Evolutionary conservation across 1,140 invertebrate genomes (phyloP).

Genomic region (Mylabris phalerata): DNA sequence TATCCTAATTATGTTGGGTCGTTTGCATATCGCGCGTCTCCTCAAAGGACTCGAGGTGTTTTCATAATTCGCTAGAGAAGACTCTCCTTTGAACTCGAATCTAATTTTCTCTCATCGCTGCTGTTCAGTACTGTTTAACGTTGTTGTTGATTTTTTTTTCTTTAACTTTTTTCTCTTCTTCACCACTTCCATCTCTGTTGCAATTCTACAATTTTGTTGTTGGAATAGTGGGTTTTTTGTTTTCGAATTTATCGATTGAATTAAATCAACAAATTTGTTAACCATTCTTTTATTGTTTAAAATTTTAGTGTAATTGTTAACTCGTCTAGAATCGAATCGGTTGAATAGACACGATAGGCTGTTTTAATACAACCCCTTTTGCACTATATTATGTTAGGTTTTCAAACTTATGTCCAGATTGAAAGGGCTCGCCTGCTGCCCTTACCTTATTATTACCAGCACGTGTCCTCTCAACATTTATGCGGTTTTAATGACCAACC

Average conservation of each 20-base stretch:
- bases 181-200: slow-evolving; percentile 5
- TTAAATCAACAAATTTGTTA: no score
- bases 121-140: slow-evolving; percentile 33
- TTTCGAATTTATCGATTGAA: no score
- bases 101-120: slow-evolving; percentile 40
- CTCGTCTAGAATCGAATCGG: no score
- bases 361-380: no score
- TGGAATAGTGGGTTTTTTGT: no score
- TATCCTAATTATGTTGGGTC: slow-evolving; percentile 42
- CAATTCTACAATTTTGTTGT: no score
- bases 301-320: no score
- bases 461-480: slow-evolving; percentile 29
- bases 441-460: slow-evolving; percentile 23
- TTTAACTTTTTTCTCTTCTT: slow-evolving; percentile 11
- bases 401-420: no score
- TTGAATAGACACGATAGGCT: no score
- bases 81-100: slow-evolving; percentile 39
- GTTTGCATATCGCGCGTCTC: slow-evolving; percentile 40
- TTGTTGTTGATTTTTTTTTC: slow-evolving; percentile 41
- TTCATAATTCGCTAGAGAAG: slow-evolving; percentile 40
- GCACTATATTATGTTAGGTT: no score
- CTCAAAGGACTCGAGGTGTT: slow-evolving; percentile 42
- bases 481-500: slow-evolving; percentile 36
- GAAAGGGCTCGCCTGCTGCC: no score
- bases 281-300: no score